Conservation (phyloP, 2,113 vertebrate species). For the Pseudorasbora parva region DNA sequence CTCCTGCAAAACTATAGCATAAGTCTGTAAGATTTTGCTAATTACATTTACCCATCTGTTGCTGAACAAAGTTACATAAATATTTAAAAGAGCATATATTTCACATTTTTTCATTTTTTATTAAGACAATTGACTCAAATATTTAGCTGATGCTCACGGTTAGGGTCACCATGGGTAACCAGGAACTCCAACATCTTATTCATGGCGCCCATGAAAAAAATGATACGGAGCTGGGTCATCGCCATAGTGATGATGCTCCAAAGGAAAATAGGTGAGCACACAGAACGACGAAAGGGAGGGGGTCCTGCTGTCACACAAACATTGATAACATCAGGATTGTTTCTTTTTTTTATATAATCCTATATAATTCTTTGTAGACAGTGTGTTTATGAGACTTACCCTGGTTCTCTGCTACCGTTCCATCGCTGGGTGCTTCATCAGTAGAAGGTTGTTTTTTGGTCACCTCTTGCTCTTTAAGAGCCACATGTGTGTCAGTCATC, state of each 20-base stretch:
- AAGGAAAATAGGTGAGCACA: constrained; percentile 83
- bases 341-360: background rate
- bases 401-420: constrained; percentile 41
- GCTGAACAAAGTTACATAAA: background rate
- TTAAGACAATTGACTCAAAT: background rate
- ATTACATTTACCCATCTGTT: constrained; percentile 14
- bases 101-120: background rate
- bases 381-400: constrained; percentile 31
- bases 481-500: constrained; percentile 75
- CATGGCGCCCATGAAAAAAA: constrained; percentile 90
- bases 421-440: constrained; percentile 37
- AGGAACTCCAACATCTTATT: constrained; percentile 87
- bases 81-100: background rate
- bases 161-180: constrained; percentile 66
- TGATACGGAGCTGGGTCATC: constrained; percentile 85
- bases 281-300: constrained; percentile 74
- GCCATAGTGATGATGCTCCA: constrained; percentile 87
- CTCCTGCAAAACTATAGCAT: background rate
- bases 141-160: constrained; percentile 59
- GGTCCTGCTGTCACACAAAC: constrained; percentile 59
- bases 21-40: background rate
- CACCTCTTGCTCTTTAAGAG: constrained; percentile 73
- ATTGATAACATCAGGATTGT: background rate
- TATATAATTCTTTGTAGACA: background rate
- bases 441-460: constrained; percentile 64